Evolutionary conservation across 92 coral and sea anemone species (phyloP).

Genomic region (Porites evermanni): DNA sequence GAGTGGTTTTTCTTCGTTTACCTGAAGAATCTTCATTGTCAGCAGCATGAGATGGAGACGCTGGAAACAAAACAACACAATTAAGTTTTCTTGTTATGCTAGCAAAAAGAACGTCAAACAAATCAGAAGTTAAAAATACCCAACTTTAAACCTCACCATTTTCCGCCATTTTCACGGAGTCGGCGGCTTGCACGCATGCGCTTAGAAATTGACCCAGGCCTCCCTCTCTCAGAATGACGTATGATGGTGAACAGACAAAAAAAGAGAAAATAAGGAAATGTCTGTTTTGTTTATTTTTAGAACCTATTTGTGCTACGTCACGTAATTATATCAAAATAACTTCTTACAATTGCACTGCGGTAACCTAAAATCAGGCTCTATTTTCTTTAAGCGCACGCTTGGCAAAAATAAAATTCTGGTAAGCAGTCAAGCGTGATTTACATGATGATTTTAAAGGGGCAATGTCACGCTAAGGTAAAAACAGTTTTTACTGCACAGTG

Average conservation of each 20-base stretch:
- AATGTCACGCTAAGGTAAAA: too few species aligned
- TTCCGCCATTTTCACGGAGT: conserved; percentile 88
- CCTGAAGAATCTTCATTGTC: conserved; percentile 45
- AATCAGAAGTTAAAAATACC: neutral
- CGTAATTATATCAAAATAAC: too few species aligned
- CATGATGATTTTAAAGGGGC: too few species aligned
- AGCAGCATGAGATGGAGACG: conserved; percentile 9
- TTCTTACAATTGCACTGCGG: too few species aligned
- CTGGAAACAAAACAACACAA: conserved; percentile 20
- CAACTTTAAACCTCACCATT: conserved; percentile 63
- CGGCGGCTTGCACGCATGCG: conserved; percentile 26
- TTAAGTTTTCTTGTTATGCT: neutral
- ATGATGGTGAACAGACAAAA: too few species aligned
- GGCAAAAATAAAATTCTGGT: too few species aligned
- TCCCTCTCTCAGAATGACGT: neutral
- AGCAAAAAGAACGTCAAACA: neutral
- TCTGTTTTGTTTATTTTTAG: too few species aligned
- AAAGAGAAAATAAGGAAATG: neutral
- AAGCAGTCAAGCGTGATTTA: too few species aligned
- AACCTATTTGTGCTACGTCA: too few species aligned
- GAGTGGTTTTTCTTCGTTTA: neutral
- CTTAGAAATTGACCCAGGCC: conserved; percentile 7
- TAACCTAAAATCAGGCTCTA: too few species aligned
- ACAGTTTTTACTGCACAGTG: too few species aligned
- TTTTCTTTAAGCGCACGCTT: too few species aligned